Evolutionary conservation across 2,113 vertebrate species (phyloP).

Genomic region (Plecotus auritus): DNA sequence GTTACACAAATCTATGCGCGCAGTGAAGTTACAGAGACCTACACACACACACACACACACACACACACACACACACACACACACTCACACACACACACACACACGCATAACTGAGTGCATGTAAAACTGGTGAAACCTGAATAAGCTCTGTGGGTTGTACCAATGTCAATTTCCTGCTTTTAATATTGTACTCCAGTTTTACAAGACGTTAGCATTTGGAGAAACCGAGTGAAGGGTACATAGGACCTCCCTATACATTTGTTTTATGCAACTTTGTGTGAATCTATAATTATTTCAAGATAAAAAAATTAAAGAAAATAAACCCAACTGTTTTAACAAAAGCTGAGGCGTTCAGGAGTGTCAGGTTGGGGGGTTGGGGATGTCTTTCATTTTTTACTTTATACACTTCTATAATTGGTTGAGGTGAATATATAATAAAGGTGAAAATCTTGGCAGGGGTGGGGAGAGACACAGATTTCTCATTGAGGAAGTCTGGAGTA

Average conservation of each 20-base stretch:
- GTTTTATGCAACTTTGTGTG: neutral
- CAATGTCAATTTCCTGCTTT: neutral
- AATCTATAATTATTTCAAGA: conserved; percentile 6
- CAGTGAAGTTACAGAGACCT: neutral
- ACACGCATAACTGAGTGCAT: neutral
- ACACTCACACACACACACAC: neutral
- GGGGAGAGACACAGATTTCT: neutral
- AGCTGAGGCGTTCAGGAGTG: neutral
- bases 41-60: neutral
- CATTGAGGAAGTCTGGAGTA: neutral
- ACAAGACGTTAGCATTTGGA: neutral
- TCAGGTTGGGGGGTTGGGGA: neutral
- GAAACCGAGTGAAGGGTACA: neutral
- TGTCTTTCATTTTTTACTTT: neutral
- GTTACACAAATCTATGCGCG: neutral
- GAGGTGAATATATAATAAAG: neutral
- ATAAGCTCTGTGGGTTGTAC: neutral
- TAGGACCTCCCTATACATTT: neutral
- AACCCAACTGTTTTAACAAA: neutral
- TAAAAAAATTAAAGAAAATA: neutral
- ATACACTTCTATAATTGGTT: neutral
- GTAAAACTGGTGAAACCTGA: neutral
- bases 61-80: neutral
- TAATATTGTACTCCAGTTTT: neutral
- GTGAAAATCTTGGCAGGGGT: neutral